Evolutionary conservation across 1,140 invertebrate species (phyloP).

Genomic region (Diachasmimorpha longicaudata): DNA sequence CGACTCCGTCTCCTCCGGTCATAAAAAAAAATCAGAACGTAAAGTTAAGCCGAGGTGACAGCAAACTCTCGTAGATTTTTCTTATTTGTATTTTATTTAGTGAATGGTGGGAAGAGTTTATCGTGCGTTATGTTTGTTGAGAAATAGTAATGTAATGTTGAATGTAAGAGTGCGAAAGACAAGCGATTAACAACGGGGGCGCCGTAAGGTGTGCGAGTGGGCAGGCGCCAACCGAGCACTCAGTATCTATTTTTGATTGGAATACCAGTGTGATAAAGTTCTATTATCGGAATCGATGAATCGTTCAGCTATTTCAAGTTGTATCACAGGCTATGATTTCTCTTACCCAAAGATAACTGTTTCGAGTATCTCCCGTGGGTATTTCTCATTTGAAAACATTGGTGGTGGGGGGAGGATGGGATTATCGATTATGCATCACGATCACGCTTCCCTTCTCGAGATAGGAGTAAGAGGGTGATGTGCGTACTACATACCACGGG

Average conservation of each 20-base stretch:
- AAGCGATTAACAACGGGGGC: background rate
- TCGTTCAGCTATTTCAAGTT: constrained; percentile 26
- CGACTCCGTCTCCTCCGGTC: constrained; percentile 3
- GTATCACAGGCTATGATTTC: constrained; percentile 24
- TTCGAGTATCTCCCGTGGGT: background rate
- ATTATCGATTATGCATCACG: background rate
- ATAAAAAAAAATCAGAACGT: constrained; percentile 1
- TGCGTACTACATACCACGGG: background rate
- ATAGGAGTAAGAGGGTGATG: background rate
- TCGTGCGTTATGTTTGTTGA: too few relatives aligned
- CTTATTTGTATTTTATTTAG: too few relatives aligned
- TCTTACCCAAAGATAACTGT: constrained; percentile 5
- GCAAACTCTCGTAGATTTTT: background rate
- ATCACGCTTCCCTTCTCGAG: background rate
- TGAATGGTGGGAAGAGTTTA: too few relatives aligned
- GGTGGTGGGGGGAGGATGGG: background rate
- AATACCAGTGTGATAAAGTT: constrained; percentile 25
- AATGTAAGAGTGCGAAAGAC: background rate
- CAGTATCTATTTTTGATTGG: constrained; percentile 32
- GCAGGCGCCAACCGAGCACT: background rate
- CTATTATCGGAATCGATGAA: constrained; percentile 20
- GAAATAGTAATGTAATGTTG: too few relatives aligned
- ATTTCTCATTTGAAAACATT: background rate
- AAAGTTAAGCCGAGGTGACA: background rate
- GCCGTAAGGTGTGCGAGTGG: constrained; percentile 1